Evolutionary conservation across 2,888 invertebrate genomes (phyloP).

Genomic region (Caenorhabditis japonica): DNA sequence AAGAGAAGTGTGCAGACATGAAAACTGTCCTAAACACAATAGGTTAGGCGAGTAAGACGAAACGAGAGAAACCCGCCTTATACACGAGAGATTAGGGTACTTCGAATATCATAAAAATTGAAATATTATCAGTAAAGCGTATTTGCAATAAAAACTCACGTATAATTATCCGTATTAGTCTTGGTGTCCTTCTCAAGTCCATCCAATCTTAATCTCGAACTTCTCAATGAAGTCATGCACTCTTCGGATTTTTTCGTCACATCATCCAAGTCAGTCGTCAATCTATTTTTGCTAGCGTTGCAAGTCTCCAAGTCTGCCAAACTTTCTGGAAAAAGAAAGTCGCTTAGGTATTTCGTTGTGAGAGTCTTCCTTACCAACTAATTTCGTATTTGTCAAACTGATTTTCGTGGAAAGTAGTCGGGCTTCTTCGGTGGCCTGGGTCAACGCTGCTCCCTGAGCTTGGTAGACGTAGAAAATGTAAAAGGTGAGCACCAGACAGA

Average conservation of each 20-base stretch:
- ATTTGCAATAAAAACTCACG: slow-evolving; percentile 16
- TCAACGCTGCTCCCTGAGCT: slow-evolving; percentile 40
- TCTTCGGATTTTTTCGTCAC: slow-evolving; percentile 33
- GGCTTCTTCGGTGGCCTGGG: slow-evolving; percentile 40
- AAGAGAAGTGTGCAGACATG: no score
- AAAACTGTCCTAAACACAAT: no score
- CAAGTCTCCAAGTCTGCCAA: slow-evolving; percentile 41
- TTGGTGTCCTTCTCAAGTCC: slow-evolving; percentile 42
- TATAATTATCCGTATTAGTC: slow-evolving; percentile 25
- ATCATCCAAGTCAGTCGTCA: slow-evolving; percentile 31
- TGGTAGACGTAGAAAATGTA: slow-evolving; percentile 54
- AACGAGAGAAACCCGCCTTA: no score
- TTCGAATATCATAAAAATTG: no score
- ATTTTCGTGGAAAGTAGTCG: slow-evolving; percentile 35
- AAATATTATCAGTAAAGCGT: no score
- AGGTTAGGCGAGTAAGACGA: no score
- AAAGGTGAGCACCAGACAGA: slow-evolving; percentile 60
- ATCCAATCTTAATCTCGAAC: slow-evolving; percentile 47
- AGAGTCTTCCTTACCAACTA: slow-evolving; percentile 25
- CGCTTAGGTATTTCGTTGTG: neutral
- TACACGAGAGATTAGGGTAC: no score
- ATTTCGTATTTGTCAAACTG: slow-evolving; percentile 40
- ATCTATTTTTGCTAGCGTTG: slow-evolving; percentile 23
- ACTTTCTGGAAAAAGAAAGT: slow-evolving; percentile 25
- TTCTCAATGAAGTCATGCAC: slow-evolving; percentile 39